Evolutionary conservation across 2,113 vertebrate genomes (phyloP).

Genomic region (Isurus oxyrinchus): DNA sequence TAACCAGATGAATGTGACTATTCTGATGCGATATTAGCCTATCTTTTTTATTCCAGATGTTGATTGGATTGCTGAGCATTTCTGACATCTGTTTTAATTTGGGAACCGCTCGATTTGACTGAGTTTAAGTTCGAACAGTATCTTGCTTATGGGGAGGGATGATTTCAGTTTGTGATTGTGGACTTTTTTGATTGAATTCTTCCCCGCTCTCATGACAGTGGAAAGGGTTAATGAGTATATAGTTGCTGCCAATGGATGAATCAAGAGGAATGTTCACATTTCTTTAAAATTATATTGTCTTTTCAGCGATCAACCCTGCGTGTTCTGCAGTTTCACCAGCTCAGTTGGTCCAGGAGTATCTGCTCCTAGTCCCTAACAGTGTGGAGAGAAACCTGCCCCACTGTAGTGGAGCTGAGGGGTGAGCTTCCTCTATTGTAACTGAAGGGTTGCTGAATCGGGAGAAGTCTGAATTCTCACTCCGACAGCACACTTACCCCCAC

Average conservation of each 20-base stretch:
- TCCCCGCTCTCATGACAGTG: not conserved
- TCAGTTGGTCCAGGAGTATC: not conserved
- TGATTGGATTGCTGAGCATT: not conserved
- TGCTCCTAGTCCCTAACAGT: not conserved
- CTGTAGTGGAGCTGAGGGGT: not conserved
- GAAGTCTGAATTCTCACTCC: not conserved
- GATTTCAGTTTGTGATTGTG: not conserved
- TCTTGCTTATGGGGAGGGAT: not conserved
- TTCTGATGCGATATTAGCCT: not conserved
- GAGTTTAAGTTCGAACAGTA: not conserved
- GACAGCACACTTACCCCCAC: not conserved
- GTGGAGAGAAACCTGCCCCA: not conserved
- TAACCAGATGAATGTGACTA: not conserved
- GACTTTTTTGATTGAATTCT: not conserved
- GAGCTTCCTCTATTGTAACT: not conserved
- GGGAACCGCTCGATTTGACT: not conserved
- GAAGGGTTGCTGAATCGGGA: not conserved
- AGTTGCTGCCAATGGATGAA: not conserved
- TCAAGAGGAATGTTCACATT: not conserved
- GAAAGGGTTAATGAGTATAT: not conserved
- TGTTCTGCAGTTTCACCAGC: not conserved
- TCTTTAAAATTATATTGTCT: not conserved
- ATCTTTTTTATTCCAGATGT: not conserved
- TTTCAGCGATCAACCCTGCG: not conserved
- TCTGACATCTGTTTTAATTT: not conserved